Evolutionary conservation across 2,888 invertebrate species (phyloP), one percentile per base, ranked within the genome.

Genomic region (Miltochrista miniata): DNA sequence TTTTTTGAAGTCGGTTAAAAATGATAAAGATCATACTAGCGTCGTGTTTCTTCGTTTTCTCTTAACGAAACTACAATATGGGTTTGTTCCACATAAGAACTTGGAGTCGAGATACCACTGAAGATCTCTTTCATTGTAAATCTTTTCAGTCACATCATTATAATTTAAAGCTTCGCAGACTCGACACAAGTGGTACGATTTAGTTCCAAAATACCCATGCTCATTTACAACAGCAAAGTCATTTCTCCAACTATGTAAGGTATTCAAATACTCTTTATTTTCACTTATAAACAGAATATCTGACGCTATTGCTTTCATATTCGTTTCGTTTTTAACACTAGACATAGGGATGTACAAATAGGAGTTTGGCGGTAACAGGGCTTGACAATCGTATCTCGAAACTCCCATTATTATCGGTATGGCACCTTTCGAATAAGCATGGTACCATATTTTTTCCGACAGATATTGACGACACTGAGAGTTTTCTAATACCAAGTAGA

Each of bases 401-500:
- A 93, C 88, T 0, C 95, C 95, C 92, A 94, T 93, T 36, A 95
- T 93, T 2, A 95, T 80, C 0, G 95, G 95, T 30, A 95, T 92
- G 0, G 94, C 87, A 12, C 92, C 91, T 74, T 94, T 95, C 1
- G 81, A 68, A 63, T 93, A 95, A 0, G 93, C 94, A 61, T 95
- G 92, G 89, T 94, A 93, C 81, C 93, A 95, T 0, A 93, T 72
- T 74, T 96, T 96, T 70, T 96, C 95, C 0, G 95, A 95, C 40
- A 95, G 78, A 65, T 96, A 96, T 70, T 95, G 94, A 7, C 87
- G 85, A 69, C 96, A 96, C 62, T 93, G 92, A 0, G 94, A 93
- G 70, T 95, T 95, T 77, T 96, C 96, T 59, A 95, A 93, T 0
- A 94, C 93, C 37, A 96, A 76, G 67, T 95, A 95, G 74, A 96